Conservation (phyloP, 2,888 invertebrate genomes). For the Amblyjoppa fuscipennis region DNA sequence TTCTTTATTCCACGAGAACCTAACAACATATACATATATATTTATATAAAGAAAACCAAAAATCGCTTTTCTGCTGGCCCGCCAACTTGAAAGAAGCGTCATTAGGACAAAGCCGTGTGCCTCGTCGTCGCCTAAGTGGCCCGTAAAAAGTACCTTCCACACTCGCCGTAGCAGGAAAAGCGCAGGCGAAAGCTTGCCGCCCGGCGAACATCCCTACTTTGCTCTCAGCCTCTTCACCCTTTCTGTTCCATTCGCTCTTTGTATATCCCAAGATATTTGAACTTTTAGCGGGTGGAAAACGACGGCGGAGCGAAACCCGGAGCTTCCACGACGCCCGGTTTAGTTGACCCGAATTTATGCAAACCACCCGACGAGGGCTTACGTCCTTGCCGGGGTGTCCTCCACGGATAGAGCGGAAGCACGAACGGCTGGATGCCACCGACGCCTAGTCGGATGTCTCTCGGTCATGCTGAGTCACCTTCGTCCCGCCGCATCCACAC, state of each 20-base stretch:
- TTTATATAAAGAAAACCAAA: slow-evolving; percentile 13
- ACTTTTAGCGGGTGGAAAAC: slow-evolving; percentile 47
- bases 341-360: slow-evolving; percentile 63
- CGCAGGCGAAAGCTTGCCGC: slow-evolving; percentile 56
- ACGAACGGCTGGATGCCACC: slow-evolving; percentile 36
- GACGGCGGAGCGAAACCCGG: slow-evolving; percentile 34
- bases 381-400: slow-evolving; percentile 25
- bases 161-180: slow-evolving; percentile 44
- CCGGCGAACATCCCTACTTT: slow-evolving; percentile 36
- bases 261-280: slow-evolving; percentile 58
- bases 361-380: slow-evolving; percentile 65
- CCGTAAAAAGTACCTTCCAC: slow-evolving; percentile 39
- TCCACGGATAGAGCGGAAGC: slow-evolving; percentile 18
- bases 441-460: background rate
- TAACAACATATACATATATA: background rate
- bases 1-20: too few relatives aligned
- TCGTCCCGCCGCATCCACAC: background rate
- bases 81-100: slow-evolving; percentile 45
- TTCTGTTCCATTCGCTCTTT: slow-evolving; percentile 50
- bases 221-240: slow-evolving; percentile 44
- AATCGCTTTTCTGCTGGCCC: slow-evolving; percentile 19
- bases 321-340: slow-evolving; percentile 26
- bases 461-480: slow-evolving; percentile 12
- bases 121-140: slow-evolving; percentile 18
- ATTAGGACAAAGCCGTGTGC: slow-evolving; percentile 49